phyloP scores from a whole-genome alignment of 2,888 invertebrate species.

The Mongoloraphidia duomilia region DNA sequence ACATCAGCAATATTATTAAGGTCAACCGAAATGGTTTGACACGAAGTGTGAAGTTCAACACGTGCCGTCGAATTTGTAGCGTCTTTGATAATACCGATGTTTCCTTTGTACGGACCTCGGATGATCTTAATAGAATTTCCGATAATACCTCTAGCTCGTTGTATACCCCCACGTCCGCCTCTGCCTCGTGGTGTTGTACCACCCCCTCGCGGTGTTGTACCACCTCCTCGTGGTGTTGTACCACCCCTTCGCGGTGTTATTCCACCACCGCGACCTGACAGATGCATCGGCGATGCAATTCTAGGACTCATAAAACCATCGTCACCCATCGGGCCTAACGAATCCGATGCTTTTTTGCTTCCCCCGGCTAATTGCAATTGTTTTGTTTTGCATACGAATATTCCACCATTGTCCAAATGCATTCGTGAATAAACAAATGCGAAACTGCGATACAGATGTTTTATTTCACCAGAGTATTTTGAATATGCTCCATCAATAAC shows the following conservation, averaged over 20 bases:
- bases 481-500: constrained; percentile 43
- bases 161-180: constrained; percentile 17
- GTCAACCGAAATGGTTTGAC: constrained; percentile 44
- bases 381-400: constrained; percentile 41
- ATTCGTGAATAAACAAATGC: constrained; percentile 42
- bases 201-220: constrained; percentile 13
- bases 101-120: constrained; percentile 42
- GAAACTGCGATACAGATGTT: constrained; percentile 41
- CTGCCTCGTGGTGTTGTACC: constrained; percentile 17
- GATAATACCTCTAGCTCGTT: constrained; percentile 34
- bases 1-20: constrained; percentile 20
- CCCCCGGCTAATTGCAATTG: constrained; percentile 38
- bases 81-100: constrained; percentile 47
- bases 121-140: constrained; percentile 44
- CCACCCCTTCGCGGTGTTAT: constrained; percentile 13
- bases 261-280: constrained; percentile 22
- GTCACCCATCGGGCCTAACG: background rate
- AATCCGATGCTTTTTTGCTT: too few species aligned
- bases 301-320: constrained; percentile 37
- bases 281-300: constrained; percentile 40
- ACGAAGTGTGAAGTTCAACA: constrained; percentile 44
- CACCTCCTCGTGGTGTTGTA: constrained; percentile 16
- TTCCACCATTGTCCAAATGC: constrained; percentile 44
- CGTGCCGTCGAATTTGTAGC: constrained; percentile 42
- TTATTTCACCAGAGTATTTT: constrained; percentile 38